phyloP scores from a whole-genome alignment of 2,113 vertebrate genomes.

The Orthochromis malagaraziensis region DNA sequence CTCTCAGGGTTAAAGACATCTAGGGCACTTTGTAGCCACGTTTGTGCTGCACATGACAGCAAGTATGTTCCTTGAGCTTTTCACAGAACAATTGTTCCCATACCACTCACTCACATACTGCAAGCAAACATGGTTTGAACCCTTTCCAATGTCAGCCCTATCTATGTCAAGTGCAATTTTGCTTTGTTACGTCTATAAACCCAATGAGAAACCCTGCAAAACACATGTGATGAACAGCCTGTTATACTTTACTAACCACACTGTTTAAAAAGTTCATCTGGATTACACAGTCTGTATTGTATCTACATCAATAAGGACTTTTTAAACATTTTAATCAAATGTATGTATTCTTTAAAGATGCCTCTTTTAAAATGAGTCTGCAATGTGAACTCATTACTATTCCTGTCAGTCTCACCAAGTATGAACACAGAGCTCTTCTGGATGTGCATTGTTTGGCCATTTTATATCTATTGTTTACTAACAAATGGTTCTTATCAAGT shows the following conservation, averaged over 20 bases:
- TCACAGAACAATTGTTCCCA: conserved; percentile 4
- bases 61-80: neutral
- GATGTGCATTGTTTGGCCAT: neutral
- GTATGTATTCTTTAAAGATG: neutral
- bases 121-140: conserved; percentile 16
- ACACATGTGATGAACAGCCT: conserved; percentile 36
- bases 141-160: neutral
- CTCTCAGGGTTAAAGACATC: neutral
- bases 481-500: neutral
- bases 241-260: neutral
- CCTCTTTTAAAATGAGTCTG: neutral
- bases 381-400: neutral
- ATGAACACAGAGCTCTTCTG: neutral
- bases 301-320: neutral
- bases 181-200: conserved; percentile 11
- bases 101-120: neutral
- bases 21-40: neutral
- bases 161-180: conserved; percentile 44
- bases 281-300: neutral
- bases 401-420: neutral
- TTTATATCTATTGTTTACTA: neutral
- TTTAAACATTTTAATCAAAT: neutral
- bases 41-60: neutral
- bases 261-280: neutral
- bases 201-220: conserved; percentile 14